Evolutionary conservation across 1,140 invertebrate species (phyloP), one percentile per base, ranked within the genome.

Genomic region (Halesus radiatus): DNA sequence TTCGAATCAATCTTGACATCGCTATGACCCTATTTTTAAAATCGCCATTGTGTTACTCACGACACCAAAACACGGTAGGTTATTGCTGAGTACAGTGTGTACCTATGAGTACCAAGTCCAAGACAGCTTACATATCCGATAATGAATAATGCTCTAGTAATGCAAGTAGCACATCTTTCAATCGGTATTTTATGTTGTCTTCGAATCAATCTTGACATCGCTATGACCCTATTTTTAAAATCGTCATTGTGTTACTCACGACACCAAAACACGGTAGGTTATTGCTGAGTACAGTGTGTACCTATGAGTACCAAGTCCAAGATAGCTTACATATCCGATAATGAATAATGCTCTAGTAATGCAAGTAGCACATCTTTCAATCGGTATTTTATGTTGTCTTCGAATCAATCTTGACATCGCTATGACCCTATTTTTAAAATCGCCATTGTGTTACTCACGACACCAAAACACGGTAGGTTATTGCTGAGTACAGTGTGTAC

Each of bases 291-390:
- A 45, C 10, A 45, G 10, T 45, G 37, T 45, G 37, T 45, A 32
- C 32, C 32, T 20, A n/a, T n/a, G n/a, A 45, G 10, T 45, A 45
- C 10, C 37, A 1, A 45, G 8, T 45, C 8, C 10, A 45, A 45
- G 8, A 45, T 13, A 45, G 37, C 37, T 1, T 45, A 10, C n/a
- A 20, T 56, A 56, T 22, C 54, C 0, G n/a, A 56, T 20, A 18
- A 22, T 56, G 54, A 56, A 18, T 56, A 56, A 56, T 56, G n/a
- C n/a, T 56, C 20, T 56, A 56, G 54, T 20, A 56, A 56, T 56
- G 54, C n/a, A 22, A 56, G 54, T 18, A 56, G n/a, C n/a, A 7
- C 37, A 22, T 32, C 70, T 50, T 18, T 37, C 50, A 23, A 26
- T 50, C 26, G 18, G 8, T n/a, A 50, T 37, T 45, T 32, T 45